Percentiles rank a stretch among this genome's conserved stretches.
phyloP scores from a whole-genome alignment of 2,797 vertebrate genomes.

The Carapus acus region DNA sequence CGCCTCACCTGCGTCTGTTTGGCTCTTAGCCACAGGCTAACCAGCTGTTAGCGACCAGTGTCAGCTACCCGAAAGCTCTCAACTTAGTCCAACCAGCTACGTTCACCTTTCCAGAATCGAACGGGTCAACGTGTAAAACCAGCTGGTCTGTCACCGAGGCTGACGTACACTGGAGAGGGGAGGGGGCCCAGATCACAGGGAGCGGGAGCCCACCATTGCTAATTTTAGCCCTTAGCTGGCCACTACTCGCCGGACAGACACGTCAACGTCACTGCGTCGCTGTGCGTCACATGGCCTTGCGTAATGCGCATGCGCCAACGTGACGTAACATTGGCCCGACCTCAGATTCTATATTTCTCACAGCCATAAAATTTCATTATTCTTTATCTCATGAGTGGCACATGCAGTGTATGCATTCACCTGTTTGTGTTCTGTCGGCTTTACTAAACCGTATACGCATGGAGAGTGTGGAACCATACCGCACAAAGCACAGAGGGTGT shows the following conservation, averaged over 20 bases:
- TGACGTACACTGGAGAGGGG: not conserved
- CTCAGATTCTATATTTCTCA: too few species aligned
- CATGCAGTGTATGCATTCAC: too few species aligned
- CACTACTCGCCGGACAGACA: not conserved
- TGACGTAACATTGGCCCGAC: too few species aligned
- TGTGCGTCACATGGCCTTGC: constrained; percentile 32
- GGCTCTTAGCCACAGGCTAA: constrained; percentile 21
- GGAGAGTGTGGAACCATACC: too few species aligned
- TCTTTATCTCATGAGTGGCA: too few species aligned
- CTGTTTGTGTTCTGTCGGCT: too few species aligned
- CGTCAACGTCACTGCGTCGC: constrained; percentile 20
- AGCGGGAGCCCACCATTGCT: constrained; percentile 1
- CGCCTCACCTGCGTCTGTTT: constrained; percentile 42
- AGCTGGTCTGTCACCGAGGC: not conserved
- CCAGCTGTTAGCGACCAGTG: constrained; percentile 41
- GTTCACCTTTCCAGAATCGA: not conserved
- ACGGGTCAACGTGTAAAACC: not conserved
- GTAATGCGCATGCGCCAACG: constrained; percentile 18
- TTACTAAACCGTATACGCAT: too few species aligned
- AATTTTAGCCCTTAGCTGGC: constrained; percentile 1
- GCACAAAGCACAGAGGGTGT: too few species aligned
- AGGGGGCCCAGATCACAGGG: too few species aligned
- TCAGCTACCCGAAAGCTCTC: constrained; percentile 1
- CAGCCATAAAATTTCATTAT: too few species aligned
- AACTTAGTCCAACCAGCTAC: constrained; percentile 11